These are phyloP conservation scores for Syritta pipiens DNA, from an alignment of 2,888 invertebrate genomes.

Conservation along the genomic window DNA sequence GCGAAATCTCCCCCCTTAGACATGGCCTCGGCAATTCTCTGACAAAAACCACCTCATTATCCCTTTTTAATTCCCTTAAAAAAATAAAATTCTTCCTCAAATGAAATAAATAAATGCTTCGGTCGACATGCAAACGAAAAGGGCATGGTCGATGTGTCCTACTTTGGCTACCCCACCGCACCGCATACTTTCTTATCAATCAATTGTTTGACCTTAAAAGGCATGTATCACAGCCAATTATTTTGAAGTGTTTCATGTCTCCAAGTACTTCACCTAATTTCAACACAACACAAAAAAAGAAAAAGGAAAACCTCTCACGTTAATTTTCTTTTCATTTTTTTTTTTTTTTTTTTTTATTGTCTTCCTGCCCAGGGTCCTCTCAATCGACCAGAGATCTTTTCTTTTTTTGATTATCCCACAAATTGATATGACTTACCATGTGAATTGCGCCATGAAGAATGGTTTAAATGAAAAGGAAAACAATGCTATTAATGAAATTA, in stretches of 20 bases:
- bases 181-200: conserved; percentile 42
- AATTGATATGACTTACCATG: conserved; percentile 47
- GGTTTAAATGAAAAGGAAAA: conserved; percentile 39
- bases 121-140: not conserved
- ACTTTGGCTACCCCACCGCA: not conserved
- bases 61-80: too few relatives aligned
- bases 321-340: conserved; percentile 5
- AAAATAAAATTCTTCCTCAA: too few relatives aligned
- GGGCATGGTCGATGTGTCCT: not conserved
- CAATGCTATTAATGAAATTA: conserved; percentile 25
- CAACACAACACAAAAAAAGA: too few relatives aligned
- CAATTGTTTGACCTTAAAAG: conserved; percentile 52
- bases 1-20: too few relatives aligned
- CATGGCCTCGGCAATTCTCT: too few relatives aligned
- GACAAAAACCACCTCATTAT: too few relatives aligned
- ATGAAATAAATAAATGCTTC: too few relatives aligned
- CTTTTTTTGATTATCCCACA: not conserved
- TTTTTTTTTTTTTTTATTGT: conserved; percentile 14
- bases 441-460: conserved; percentile 59
- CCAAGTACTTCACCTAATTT: conserved; percentile 49
- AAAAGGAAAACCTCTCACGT: too few relatives aligned
- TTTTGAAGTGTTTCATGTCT: conserved; percentile 33
- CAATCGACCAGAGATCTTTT: too few relatives aligned
- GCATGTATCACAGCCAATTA: conserved; percentile 49
- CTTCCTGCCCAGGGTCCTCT: too few relatives aligned